A percentile compares a stretch with the other conserved stretches of the same genome.
Evolutionary conservation across 2,113 vertebrate genomes (phyloP).

Genomic region (Setophaga kirtlandii): DNA sequence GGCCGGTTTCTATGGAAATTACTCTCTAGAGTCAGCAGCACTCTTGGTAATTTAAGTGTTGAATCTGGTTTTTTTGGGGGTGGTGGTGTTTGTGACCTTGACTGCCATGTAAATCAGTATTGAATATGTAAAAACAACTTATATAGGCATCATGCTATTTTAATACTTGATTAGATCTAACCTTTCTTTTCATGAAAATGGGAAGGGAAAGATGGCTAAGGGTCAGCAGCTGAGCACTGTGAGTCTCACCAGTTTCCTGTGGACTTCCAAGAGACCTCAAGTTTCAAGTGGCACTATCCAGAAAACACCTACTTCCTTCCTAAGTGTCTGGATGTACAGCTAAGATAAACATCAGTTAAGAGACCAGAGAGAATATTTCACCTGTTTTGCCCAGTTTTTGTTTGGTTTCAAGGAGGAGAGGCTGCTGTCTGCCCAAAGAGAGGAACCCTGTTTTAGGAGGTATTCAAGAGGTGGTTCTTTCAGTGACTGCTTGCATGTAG

Average conservation of each 20-base stretch:
- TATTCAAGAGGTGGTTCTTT: background rate
- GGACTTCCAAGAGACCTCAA: background rate
- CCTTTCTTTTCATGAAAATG: constrained; percentile 20
- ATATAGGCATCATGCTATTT: background rate
- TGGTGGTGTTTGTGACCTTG: background rate
- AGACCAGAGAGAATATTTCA: background rate
- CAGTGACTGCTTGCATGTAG: background rate
- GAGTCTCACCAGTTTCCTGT: background rate
- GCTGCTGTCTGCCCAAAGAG: background rate
- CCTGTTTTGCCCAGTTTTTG: background rate
- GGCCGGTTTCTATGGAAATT: constrained; percentile 61
- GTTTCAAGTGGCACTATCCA: constrained; percentile 8
- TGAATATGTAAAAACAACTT: background rate
- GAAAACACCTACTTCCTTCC: background rate
- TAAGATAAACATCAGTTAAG: background rate
- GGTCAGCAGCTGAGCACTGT: constrained; percentile 11
- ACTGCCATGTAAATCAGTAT: background rate
- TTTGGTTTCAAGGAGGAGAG: background rate
- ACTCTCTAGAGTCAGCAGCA: background rate
- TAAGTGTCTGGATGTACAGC: background rate
- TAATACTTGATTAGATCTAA: constrained; percentile 8
- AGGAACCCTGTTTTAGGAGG: background rate
- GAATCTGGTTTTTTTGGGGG: background rate
- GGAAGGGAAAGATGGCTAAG: background rate
- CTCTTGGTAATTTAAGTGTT: background rate